Evolutionary conservation across 2,888 invertebrate species (phyloP), one percentile per base, ranked within the genome.

Genomic region (Eupithecia dodoneata): DNA sequence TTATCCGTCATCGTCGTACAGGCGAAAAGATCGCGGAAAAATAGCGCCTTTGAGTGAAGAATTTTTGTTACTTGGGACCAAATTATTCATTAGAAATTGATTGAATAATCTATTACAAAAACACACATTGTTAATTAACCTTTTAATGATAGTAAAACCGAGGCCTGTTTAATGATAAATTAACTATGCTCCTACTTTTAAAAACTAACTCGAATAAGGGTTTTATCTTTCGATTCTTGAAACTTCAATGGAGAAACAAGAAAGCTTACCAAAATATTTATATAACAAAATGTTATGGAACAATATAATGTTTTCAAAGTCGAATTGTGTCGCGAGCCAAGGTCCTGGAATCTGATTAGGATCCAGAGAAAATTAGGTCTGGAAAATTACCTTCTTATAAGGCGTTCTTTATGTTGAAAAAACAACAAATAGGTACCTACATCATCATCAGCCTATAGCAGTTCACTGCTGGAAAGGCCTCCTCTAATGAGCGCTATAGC

Each of bases 331-430:
- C 42, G 41, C 30, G 13, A 71, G 47, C 3, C 52, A 52, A 15
- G 52, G 52, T 41, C 15, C 52, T 45, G 72, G 44, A 59, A 55
- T 41, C 44, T 44, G 55, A 72, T 59, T 72, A 72, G 41, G 18
- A n/a, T 15, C 18, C 41, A 9, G 13, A 47, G n/a, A 7, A 66
- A 66, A 66, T 42, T 0, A 42, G 42, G 1, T 66, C 15, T 41
- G 15, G 66, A 15, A 66, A 42, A 63, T 63, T 30, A 30, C 30
- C 10, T 63, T 63, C 30, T 30, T 59, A n/a, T 52, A 30, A 30
- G 63, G 12, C 30, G 18, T 63, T 30, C 4, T 30, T 12, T 63
- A 63, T 63, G 55, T 63, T 59, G 9, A 59, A 10, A 59, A 30
- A 18, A 59, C 4, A 9, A n/a, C n/a, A 30, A 30, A 30, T 30